Evolutionary conservation across 2,888 invertebrate species (phyloP), one percentile per base, ranked within the genome.

Genomic region (Orgyia antiqua): DNA sequence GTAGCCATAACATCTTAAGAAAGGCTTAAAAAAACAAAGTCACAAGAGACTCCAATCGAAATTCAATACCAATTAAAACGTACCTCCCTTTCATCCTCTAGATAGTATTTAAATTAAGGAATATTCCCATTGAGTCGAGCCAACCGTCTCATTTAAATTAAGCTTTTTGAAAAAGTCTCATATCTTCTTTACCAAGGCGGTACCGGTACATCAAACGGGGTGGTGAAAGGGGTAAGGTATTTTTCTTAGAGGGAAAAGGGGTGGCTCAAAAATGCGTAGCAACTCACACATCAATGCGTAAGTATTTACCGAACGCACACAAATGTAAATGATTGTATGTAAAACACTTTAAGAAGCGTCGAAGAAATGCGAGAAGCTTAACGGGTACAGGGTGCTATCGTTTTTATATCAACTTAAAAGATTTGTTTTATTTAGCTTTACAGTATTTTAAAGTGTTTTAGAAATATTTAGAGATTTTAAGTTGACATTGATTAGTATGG

Each of bases 301-400:
- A 65, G 75, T 77, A 80, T 78, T 80, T 79, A 78, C 75, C 28
- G 51, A 51, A 68, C 82, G 70, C 83, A 82, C 84, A 84, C 84
- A 77, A 57, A 39, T 46, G 43, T 49, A 49, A 39, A 33, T 33
- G 56, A 63, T 59, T 86, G 82, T 86, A 84, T 84, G 86, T 84
- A 84, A 86, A 84, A 86, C 83, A 83, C 83, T 86, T 84, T 84
- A 86, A 86, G 84, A 86, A 84, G 82, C 83, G 78, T 62, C 77
- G 84, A 86, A 86, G 86, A 86, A 86, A 86, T 80, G 83, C 83
- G 83, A 86, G 84, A 74, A 78, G 83, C 86, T 84, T 83, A 80
- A 56, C 59, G 56, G 45, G 27, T 73, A 86, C 69, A 78, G 83
- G 76, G 51, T 78, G 86, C 53, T 54, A 36, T 13, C 20, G n/a